These are phyloP conservation scores for Oceanodroma leucorhoa DNA, from an alignment of 2,797 vertebrate genomes.

Conservation along the genomic window DNA sequence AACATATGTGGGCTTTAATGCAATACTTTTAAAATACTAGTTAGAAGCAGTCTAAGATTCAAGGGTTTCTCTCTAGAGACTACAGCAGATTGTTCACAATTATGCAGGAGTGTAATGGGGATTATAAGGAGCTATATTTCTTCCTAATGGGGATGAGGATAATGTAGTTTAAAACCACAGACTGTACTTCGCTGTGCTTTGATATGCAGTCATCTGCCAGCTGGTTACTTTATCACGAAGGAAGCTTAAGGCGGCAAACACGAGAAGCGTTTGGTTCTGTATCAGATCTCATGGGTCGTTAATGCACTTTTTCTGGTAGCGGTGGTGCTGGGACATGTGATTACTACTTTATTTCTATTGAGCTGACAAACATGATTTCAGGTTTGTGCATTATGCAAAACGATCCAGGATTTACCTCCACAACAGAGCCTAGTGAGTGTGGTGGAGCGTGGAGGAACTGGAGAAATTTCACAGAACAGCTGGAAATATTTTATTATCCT, in stretches of 20 bases:
- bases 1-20: neutral
- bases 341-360: neutral
- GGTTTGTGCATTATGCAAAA: neutral
- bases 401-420: neutral
- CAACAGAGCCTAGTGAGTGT: accelerated
- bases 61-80: neutral
- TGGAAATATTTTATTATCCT: neutral
- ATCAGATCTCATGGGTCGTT: accelerated
- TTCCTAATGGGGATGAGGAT: neutral
- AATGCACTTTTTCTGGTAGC: neutral
- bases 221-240: neutral
- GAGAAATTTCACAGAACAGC: neutral
- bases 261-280: accelerated
- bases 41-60: neutral
- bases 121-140: neutral
- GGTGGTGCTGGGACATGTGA: neutral
- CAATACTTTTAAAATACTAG: neutral
- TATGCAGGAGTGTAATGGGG: neutral
- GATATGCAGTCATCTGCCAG: neutral
- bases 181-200: neutral
- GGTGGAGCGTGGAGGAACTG: neutral
- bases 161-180: neutral
- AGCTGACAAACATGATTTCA: neutral
- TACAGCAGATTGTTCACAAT: neutral
- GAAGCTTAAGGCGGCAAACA: neutral